phyloP scores from a whole-genome alignment of 2,797 vertebrate species.

The Smutsia gigantea region DNA sequence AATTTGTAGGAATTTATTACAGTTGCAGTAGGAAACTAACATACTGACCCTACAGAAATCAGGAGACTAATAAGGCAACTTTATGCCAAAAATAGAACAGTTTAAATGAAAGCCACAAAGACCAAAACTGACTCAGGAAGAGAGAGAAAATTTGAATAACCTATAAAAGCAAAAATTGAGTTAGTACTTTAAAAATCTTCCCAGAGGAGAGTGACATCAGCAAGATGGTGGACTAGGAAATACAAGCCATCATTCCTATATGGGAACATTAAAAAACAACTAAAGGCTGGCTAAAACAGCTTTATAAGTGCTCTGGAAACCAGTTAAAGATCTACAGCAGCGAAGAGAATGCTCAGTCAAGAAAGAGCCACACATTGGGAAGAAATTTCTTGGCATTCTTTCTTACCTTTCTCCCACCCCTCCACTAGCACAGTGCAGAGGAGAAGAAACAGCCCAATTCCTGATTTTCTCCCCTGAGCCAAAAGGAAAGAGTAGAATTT shows the following conservation, averaged over 20 bases:
- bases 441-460: background rate
- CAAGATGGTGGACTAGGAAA: background rate
- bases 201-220: background rate
- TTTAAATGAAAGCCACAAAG: background rate
- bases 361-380: background rate
- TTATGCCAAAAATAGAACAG: no score
- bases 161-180: background rate
- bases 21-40: no score
- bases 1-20: no score
- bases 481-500: background rate
- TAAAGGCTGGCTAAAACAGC: background rate
- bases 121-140: background rate
- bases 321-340: background rate
- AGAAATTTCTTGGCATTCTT: no score
- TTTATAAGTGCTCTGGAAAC: background rate
- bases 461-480: background rate
- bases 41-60: background rate
- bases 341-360: background rate
- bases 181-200: background rate
- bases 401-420: no score
- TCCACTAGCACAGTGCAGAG: no score
- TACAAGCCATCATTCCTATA: background rate
- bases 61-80: no score
- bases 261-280: background rate
- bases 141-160: background rate